A percentile compares a stretch with the other conserved stretches of the same genome.
Conservation (phyloP, 2,113 vertebrate genomes). For the Ophiodon elongatus region DNA sequence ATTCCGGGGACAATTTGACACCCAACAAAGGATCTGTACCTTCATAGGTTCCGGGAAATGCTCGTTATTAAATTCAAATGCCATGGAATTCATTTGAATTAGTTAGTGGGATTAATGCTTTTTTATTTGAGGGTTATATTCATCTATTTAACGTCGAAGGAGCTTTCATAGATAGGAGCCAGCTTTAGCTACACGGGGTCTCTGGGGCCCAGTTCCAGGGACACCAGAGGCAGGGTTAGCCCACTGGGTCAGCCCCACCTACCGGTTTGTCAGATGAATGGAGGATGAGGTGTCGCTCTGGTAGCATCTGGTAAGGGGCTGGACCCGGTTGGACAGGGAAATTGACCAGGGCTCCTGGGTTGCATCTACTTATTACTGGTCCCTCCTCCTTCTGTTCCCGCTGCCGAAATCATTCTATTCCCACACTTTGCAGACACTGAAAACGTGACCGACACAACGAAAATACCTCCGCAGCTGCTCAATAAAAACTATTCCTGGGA, state of each 20-base stretch:
- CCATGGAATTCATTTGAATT: conserved; percentile 74
- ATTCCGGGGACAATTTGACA: conserved; percentile 60
- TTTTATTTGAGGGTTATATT: conserved; percentile 64
- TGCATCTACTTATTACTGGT: conserved; percentile 49
- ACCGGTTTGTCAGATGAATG: conserved; percentile 74
- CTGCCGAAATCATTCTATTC: not conserved
- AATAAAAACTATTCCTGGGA: not conserved
- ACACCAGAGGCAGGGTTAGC: conserved; percentile 74
- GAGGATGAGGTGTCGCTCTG: conserved; percentile 72
- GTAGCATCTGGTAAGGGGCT: conserved; percentile 65
- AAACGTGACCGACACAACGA: conserved; percentile 7
- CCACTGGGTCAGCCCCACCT: conserved; percentile 82
- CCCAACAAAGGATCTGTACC: conserved; percentile 66
- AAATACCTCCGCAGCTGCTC: conserved; percentile 6
- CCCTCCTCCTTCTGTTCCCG: conserved; percentile 55
- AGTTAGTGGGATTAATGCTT: conserved; percentile 76
- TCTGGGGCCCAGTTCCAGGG: conserved; percentile 82
- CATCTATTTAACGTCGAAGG: conserved; percentile 64
- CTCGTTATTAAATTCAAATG: conserved; percentile 67
- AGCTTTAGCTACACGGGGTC: conserved; percentile 82
- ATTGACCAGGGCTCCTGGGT: conserved; percentile 59
- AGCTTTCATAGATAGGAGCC: conserved; percentile 61
- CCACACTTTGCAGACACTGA: conserved; percentile 30
- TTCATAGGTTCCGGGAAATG: conserved; percentile 61
- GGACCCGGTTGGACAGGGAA: conserved; percentile 72